These are phyloP conservation scores for Rosalia funebris DNA, from an alignment of 2,888 invertebrate genomes.

Conservation along the genomic window DNA sequence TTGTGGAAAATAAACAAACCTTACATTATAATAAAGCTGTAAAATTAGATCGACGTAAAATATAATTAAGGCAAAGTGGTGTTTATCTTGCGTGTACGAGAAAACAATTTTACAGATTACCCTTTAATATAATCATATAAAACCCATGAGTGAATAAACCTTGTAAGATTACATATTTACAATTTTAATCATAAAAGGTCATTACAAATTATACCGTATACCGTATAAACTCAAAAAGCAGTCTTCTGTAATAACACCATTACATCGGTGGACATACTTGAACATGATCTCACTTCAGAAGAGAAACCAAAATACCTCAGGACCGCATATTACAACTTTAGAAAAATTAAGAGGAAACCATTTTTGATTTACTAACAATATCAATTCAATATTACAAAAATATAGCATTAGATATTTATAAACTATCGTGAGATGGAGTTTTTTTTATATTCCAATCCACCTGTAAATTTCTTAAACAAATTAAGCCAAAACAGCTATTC, in stretches of 20 bases:
- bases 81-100: conserved; percentile 39
- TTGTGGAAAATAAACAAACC: conserved; percentile 35
- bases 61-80: conserved; percentile 28
- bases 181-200: conserved; percentile 52
- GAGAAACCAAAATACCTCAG: background rate
- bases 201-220: conserved; percentile 52
- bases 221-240: conserved; percentile 49
- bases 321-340: too few species aligned
- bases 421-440: too few species aligned
- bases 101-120: conserved; percentile 45
- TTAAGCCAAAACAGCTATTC: too few species aligned
- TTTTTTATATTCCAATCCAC: too few species aligned
- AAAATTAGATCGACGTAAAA: conserved; percentile 39
- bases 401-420: too few species aligned
- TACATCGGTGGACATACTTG: conserved; percentile 44
- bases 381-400: too few species aligned
- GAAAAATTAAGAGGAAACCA: too few species aligned
- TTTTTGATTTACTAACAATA: too few species aligned
- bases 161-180: conserved; percentile 49
- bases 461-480: too few species aligned
- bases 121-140: conserved; percentile 42
- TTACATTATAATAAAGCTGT: conserved; percentile 45
- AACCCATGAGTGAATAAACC: conserved; percentile 35
- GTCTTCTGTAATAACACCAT: conserved; percentile 53
- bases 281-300: background rate